phyloP scores from a whole-genome alignment of 1,140 invertebrate genomes.

The Eumeta japonica region DNA sequence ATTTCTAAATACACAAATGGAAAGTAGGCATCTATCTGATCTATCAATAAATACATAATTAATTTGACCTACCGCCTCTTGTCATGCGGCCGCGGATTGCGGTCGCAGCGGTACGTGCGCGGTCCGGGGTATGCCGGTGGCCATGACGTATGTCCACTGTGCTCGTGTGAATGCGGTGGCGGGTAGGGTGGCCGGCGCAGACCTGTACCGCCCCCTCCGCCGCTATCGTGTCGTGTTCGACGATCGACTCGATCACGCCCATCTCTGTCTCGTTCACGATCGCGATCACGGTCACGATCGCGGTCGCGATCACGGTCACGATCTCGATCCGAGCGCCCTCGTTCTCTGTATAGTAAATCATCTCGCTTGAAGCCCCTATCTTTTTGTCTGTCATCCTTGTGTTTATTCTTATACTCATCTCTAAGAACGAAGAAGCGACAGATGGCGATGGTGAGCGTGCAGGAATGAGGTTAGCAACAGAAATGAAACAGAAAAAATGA shows the following conservation, averaged over 20 bases:
- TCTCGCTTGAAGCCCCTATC: slow-evolving; percentile 48
- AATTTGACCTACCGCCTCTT: slow-evolving; percentile 37
- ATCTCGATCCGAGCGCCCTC: slow-evolving; percentile 41
- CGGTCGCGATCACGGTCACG: slow-evolving; percentile 34
- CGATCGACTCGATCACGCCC: slow-evolving; percentile 34
- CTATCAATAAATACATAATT: background rate
- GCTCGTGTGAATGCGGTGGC: slow-evolving; percentile 29
- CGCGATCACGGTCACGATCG: slow-evolving; percentile 42
- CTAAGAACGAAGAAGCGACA: slow-evolving; percentile 44
- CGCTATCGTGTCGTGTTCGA: slow-evolving; percentile 46
- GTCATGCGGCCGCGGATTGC: slow-evolving; percentile 41
- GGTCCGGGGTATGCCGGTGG: slow-evolving; percentile 46
- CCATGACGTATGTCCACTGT: slow-evolving; percentile 24
- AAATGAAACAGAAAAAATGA: slow-evolving; percentile 7
- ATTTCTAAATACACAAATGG: no score
- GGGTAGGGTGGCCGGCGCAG: slow-evolving; percentile 25
- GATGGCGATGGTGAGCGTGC: slow-evolving; percentile 37
- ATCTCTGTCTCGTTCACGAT: slow-evolving; percentile 35
- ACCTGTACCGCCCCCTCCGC: slow-evolving; percentile 20
- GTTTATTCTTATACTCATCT: slow-evolving; percentile 49
- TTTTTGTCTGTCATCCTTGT: slow-evolving; percentile 50
- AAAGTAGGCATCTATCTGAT: background rate
- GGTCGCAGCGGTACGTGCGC: slow-evolving; percentile 40
- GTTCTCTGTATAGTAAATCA: slow-evolving; percentile 52
- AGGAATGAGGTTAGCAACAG: slow-evolving; percentile 18